phyloP scores from a whole-genome alignment of 2,113 vertebrate species.

The Sinocyclocheilus anshuiensis region DNA sequence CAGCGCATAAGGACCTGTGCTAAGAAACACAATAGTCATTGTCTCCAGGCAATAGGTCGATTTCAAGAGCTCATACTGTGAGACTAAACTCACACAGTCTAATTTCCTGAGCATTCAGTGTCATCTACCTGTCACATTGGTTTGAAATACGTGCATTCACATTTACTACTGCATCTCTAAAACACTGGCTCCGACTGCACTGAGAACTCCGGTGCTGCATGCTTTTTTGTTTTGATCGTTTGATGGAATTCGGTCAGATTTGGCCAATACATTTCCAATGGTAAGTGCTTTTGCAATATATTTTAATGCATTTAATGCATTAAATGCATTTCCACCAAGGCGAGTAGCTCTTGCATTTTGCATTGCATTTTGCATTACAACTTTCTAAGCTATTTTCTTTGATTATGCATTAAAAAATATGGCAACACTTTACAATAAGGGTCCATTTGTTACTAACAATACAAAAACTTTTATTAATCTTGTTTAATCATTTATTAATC shows the following conservation, averaged over 20 bases:
- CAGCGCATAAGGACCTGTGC: conserved; percentile 20
- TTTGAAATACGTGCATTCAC: conserved; percentile 58
- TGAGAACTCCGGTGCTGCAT: not conserved
- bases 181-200: not conserved
- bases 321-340: not conserved
- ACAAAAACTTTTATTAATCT: no score
- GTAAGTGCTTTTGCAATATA: not conserved
- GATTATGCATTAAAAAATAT: not conserved
- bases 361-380: not conserved
- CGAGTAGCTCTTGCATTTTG: not conserved
- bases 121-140: conserved; percentile 63
- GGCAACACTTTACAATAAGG: conserved; percentile 1
- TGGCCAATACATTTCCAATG: not conserved
- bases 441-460: not conserved
- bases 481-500: no score
- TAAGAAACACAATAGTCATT: conserved; percentile 43
- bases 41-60: conserved; percentile 42
- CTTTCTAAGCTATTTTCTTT: not conserved
- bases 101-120: conserved; percentile 58
- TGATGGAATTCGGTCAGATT: not conserved
- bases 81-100: conserved; percentile 38
- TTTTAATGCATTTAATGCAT: not conserved
- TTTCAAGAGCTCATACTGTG: conserved; percentile 40
- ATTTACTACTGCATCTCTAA: conserved; percentile 44
- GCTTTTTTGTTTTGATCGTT: no score